Evolutionary conservation across 2,888 invertebrate genomes (phyloP).

Genomic region (Dolichomitus sp.): DNA sequence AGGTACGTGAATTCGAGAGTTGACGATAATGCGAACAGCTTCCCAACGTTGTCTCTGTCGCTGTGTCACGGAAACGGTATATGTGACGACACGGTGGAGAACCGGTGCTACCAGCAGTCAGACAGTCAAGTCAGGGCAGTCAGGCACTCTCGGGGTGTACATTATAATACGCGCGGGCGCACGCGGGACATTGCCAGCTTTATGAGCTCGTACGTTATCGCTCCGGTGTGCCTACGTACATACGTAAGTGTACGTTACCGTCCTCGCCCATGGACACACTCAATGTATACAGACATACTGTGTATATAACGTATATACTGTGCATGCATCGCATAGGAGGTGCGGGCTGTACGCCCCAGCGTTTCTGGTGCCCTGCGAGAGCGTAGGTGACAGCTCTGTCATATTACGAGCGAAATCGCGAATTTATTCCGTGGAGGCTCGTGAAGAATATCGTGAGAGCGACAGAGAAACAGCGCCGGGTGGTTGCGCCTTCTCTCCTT

Average conservation of each 20-base stretch:
- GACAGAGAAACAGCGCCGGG: constrained; percentile 31
- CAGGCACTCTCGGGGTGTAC: constrained; percentile 69
- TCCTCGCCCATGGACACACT: constrained; percentile 44
- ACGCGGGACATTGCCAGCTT: constrained; percentile 75
- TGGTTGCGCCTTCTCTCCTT: constrained; percentile 22
- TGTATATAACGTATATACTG: constrained; percentile 48
- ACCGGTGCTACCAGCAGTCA: constrained; percentile 28
- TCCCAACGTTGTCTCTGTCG: constrained; percentile 11
- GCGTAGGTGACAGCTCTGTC: constrained; percentile 71
- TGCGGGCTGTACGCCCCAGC: constrained; percentile 53
- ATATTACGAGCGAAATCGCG: constrained; percentile 75
- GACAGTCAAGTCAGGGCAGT: constrained; percentile 41
- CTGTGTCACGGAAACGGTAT: constrained; percentile 22
- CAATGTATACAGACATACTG: constrained; percentile 13
- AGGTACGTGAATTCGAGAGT: constrained; percentile 26
- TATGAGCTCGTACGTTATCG: constrained; percentile 80
- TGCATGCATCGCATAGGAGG: constrained; percentile 61
- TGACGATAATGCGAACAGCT: constrained; percentile 17
- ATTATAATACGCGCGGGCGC: constrained; percentile 73
- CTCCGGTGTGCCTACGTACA: constrained; percentile 63
- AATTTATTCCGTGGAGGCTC: constrained; percentile 73
- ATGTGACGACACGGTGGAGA: constrained; percentile 27
- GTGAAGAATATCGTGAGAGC: constrained; percentile 44
- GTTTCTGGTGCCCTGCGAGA: constrained; percentile 40
- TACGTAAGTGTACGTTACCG: constrained; percentile 48